Conservation (phyloP, 2,113 vertebrate genomes). For the Phaethon lepturus region DNA sequence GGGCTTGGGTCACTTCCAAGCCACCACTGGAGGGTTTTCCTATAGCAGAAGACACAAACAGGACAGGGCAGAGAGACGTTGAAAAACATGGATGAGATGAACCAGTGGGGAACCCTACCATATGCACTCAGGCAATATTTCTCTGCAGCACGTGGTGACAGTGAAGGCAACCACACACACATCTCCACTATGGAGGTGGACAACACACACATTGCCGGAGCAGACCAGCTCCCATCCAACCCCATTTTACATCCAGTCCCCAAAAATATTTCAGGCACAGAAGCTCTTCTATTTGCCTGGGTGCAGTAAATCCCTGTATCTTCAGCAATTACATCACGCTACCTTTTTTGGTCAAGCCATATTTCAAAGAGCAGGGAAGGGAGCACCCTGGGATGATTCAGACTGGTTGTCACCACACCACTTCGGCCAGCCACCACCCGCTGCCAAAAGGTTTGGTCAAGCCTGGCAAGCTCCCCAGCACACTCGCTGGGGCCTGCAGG, state of each 20-base stretch:
- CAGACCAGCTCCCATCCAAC: neutral
- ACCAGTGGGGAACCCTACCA: neutral
- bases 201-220: accelerated
- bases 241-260: neutral
- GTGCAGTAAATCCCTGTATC: neutral
- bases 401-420: accelerated
- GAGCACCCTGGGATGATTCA: neutral
- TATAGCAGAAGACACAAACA: neutral
- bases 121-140: neutral
- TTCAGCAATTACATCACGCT: neutral
- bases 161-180: neutral
- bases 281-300: neutral
- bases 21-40: neutral
- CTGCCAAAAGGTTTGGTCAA: neutral
- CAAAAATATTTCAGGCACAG: neutral
- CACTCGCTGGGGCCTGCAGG: accelerated
- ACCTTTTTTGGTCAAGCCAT: neutral
- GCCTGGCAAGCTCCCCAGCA: neutral
- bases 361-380: neutral
- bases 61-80: neutral
- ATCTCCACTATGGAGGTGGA: neutral
- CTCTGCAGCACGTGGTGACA: accelerated
- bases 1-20: neutral
- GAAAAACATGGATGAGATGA: neutral
- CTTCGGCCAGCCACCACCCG: accelerated